Evolutionary conservation across 2,888 invertebrate species (phyloP).

Genomic region (Mesochorus sp.): DNA sequence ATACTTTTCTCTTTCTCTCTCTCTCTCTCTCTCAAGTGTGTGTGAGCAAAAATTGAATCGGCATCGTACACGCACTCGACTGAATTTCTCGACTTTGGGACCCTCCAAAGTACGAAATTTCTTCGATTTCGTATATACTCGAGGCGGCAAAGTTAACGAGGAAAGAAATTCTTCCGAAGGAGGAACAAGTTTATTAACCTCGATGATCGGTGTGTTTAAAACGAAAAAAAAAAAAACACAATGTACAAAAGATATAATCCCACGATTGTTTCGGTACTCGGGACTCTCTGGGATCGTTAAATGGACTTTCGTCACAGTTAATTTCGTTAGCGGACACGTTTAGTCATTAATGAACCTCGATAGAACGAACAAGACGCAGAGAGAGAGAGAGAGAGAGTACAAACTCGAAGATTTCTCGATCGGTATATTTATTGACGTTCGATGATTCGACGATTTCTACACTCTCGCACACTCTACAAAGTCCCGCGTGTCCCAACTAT

Average conservation of each 20-base stretch:
- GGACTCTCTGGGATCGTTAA: conserved; percentile 66
- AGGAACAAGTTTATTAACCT: no score
- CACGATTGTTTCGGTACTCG: conserved; percentile 23
- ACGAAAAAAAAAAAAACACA: conserved; percentile 23
- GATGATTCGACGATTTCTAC: conserved; percentile 81
- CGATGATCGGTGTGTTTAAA: no score
- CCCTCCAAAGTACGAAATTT: no score
- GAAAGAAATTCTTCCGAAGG: no score
- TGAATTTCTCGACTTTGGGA: no score
- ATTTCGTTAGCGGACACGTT: conserved; percentile 81
- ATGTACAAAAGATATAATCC: no score
- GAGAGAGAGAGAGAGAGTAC: conserved; percentile 35
- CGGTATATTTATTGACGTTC: conserved; percentile 80
- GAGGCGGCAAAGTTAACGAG: no score
- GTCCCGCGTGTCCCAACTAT: conserved; percentile 32
- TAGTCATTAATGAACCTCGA: conserved; percentile 64
- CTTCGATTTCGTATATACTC: no score
- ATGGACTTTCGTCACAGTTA: conserved; percentile 81
- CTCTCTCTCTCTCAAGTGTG: conserved; percentile 72
- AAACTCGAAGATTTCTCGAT: conserved; percentile 76
- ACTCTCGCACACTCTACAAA: no score
- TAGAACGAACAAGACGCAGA: neutral
- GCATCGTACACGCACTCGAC: no score
- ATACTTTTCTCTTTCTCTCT: no score
- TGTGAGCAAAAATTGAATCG: conserved; percentile 24